phyloP scores from a whole-genome alignment of 2,888 invertebrate species.

The Galerucella nymphaeae region DNA sequence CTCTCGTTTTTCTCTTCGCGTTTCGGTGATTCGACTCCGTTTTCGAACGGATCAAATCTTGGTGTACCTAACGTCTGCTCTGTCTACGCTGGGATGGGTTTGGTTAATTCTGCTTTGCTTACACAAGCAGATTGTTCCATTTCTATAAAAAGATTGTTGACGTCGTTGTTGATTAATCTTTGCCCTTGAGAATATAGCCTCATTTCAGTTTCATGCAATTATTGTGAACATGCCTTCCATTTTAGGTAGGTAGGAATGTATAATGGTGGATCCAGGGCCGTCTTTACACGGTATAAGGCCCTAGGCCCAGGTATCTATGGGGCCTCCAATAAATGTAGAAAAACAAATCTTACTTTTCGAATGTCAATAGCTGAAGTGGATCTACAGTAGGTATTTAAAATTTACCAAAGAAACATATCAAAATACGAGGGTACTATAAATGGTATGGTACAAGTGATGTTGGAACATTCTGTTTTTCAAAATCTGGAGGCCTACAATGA shows the following conservation, averaged over 20 bases:
- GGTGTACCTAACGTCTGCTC: background rate
- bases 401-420: background rate
- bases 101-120: constrained; percentile 15
- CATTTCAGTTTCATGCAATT: background rate
- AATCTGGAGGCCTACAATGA: too few species aligned
- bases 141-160: constrained; percentile 15
- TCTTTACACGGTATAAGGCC: too few species aligned
- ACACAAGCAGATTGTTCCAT: constrained; percentile 6
- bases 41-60: constrained; percentile 17
- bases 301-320: too few species aligned
- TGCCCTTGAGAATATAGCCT: constrained; percentile 1
- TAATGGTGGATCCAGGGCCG: background rate
- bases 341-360: too few species aligned
- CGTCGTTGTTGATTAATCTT: constrained; percentile 4
- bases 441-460: too few species aligned
- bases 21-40: constrained; percentile 24
- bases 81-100: constrained; percentile 12
- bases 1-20: constrained; percentile 13
- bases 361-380: too few species aligned
- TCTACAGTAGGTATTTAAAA: background rate
- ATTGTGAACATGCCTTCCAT: constrained; percentile 1
- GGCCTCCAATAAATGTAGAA: too few species aligned
- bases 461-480: too few species aligned
- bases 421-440: background rate
- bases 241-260: background rate